Percentiles rank a stretch among this genome's conserved stretches.
Evolutionary conservation across 2,888 invertebrate genomes (phyloP).

Genomic region (Gari tellinella): DNA sequence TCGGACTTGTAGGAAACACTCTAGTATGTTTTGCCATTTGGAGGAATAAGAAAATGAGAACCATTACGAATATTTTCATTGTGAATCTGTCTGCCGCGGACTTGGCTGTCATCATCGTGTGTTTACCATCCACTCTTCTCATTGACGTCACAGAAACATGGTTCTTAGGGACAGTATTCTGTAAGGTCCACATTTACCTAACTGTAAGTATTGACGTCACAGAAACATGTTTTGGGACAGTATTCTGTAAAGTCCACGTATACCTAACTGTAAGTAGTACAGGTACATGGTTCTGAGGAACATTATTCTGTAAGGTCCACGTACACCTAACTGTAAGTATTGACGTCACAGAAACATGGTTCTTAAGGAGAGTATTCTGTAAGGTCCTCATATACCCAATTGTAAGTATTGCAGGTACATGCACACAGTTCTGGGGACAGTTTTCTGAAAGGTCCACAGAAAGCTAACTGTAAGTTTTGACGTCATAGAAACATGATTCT

Average conservation of each 20-base stretch:
- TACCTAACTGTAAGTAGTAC: conserved; percentile 95
- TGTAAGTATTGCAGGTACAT: conserved; percentile 91
- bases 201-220: conserved; percentile 95
- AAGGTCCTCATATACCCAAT: conserved; percentile 95
- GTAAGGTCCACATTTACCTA: conserved; percentile 94
- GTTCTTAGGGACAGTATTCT: conserved; percentile 94
- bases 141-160: conserved; percentile 97
- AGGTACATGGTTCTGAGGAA: conserved; percentile 96
- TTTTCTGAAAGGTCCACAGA: no score
- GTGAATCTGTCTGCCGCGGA: conserved; percentile 94
- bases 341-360: conserved; percentile 97
- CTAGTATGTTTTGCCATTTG: conserved; percentile 95
- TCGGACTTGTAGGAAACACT: conserved; percentile 92
- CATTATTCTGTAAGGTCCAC: conserved; percentile 93
- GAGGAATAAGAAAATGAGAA: conserved; percentile 94
- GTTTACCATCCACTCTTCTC: conserved; percentile 93
- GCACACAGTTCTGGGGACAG: no score
- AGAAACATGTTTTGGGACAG: conserved; percentile 95
- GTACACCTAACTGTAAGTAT: conserved; percentile 93
- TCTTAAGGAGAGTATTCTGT: conserved; percentile 93
- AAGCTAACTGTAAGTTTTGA: no score
- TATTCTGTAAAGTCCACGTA: conserved; percentile 93
- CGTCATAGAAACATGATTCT: conserved; percentile 96
- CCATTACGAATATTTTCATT: conserved; percentile 96
- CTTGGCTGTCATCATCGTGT: conserved; percentile 94